Base-by-base conservation (phyloP, 2,113 vertebrate genomes). In the Xerus inauris region DNA sequence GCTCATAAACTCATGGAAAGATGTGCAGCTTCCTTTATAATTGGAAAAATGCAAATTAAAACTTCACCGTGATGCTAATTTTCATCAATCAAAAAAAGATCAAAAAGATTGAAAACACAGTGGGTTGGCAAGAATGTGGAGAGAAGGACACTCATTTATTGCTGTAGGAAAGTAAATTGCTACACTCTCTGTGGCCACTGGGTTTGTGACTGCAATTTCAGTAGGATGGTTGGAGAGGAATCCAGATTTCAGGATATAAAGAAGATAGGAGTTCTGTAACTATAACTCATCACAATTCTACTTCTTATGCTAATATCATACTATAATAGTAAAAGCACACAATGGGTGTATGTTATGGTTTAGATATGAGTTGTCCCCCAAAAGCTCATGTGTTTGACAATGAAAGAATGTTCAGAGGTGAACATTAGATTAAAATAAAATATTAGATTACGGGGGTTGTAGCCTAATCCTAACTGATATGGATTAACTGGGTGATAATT, bases 21-120 rank as follows among this genome's bases (percentile, higher is more conserved):
- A 95, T 93, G 51, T 38, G 40, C 73, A 49, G 30, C 54, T 57
- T 71, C 51, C 40, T 86, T 95, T 85, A 64, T 91, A 94, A 94
- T 96, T 94, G 81, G 24, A 91, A 94, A 93, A 93, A 96, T 77
- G 96, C 89, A 96, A 95, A 95, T 81, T 65, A 69, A 84, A 94
- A 81, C 32, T 85, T 96, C 72, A 71, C 65, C 38, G 71, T 80
- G 65, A 88, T 91, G 87, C 26, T 93, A 76, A 93, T 82, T 86
- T 95, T 86, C 84, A 96, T 94, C 62, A 65, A 8, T 86, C 45
- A 72, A 67, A 89, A 14, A 82, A 40, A 95, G 80, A 91, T 86
- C 45, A 91, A 42, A 69, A 91, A 67, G 87, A 82, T 86, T 73
- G 51, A n/a, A 93, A 91, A 67, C 38, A 26, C 26, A 22, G 13